Conservation (phyloP, 2,113 vertebrate genomes). For the Sylvietta virens region DNA sequence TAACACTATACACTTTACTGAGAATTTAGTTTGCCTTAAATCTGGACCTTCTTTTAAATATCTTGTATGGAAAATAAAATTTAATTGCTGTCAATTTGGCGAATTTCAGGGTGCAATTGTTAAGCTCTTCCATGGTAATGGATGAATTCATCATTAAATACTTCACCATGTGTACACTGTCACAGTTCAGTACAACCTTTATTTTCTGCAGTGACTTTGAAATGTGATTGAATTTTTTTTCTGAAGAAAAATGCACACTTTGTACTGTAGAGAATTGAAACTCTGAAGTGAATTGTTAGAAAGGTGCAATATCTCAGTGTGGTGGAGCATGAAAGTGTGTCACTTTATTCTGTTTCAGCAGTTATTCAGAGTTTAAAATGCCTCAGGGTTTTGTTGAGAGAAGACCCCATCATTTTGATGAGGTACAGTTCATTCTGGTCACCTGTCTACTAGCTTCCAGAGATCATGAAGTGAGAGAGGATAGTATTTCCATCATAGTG, state of each 20-base stretch:
- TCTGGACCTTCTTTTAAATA: neutral
- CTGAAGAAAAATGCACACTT: neutral
- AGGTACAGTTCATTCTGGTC: neutral
- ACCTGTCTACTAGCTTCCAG: neutral
- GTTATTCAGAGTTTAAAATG: conserved; percentile 1
- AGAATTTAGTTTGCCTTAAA: neutral
- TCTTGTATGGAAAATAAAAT: neutral
- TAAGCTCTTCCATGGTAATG: neutral
- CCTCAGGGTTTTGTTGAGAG: neutral
- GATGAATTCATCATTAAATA: neutral
- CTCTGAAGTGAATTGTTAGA: conserved; percentile 2
- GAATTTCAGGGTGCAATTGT: neutral
- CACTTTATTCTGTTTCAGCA: conserved; percentile 29
- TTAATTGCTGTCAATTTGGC: neutral
- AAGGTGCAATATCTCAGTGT: neutral
- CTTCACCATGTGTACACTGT: neutral
- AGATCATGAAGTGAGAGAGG: neutral
- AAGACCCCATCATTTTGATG: neutral
- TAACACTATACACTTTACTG: neutral
- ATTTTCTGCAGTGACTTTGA: conserved; percentile 9
- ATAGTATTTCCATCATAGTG: neutral
- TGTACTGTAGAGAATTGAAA: neutral
- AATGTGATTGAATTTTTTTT: neutral
- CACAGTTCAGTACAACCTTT: neutral
- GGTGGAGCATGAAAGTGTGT: neutral